Conservation (phyloP, 1,140 invertebrate species). For the Bombus impatiens region DNA sequence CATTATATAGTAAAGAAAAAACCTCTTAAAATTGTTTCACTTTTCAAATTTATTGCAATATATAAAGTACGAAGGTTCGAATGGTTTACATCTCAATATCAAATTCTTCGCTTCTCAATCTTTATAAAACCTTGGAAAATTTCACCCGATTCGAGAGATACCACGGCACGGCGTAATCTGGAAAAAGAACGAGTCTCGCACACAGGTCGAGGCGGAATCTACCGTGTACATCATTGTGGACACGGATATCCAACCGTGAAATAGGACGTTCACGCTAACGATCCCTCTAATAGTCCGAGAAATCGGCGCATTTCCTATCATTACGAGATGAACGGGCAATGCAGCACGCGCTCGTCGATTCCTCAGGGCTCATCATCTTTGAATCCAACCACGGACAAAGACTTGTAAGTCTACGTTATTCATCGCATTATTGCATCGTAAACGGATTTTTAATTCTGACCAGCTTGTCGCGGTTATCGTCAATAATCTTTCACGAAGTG, state of each 20-base stretch:
- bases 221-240: slow-evolving; percentile 40
- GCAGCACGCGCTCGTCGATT: slow-evolving; percentile 29
- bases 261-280: slow-evolving; percentile 66
- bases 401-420: neutral
- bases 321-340: slow-evolving; percentile 52
- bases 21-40: neutral
- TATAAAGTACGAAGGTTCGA: too few species aligned
- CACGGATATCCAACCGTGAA: slow-evolving; percentile 67
- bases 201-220: slow-evolving; percentile 22
- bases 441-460: neutral
- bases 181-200: neutral
- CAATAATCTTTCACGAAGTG: neutral
- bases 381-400: slow-evolving; percentile 12
- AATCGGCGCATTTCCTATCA: slow-evolving; percentile 67
- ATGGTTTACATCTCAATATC: neutral
- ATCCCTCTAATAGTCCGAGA: slow-evolving; percentile 65
- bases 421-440: neutral
- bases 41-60: too few species aligned
- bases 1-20: neutral
- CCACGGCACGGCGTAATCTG: neutral
- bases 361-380: slow-evolving; percentile 24
- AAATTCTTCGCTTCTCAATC: neutral
- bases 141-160: neutral
- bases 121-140: neutral
- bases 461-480: neutral